These are phyloP conservation scores for Dasyornis broadbenti DNA, from an alignment of 2,113 vertebrate genomes.

Conservation along the genomic window DNA sequence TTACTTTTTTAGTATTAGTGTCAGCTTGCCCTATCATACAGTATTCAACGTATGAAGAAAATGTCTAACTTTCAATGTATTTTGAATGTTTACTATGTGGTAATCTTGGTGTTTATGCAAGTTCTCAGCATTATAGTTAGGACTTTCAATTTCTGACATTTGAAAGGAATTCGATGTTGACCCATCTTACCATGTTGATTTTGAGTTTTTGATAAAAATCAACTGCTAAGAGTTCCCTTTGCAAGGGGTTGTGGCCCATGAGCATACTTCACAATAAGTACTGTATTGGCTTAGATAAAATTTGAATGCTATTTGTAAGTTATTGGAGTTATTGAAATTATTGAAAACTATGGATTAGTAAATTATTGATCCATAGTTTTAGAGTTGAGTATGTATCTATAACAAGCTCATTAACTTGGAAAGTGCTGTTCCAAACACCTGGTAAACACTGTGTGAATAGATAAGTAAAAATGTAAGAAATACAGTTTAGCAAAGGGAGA, in stretches of 20 bases:
- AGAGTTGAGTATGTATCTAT: not conserved
- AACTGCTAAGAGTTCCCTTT: not conserved
- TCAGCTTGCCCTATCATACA: not conserved
- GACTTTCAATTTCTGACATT: not conserved
- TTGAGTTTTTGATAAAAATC: not conserved
- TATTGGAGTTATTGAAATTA: no score
- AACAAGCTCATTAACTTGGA: not conserved
- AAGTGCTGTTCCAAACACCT: not conserved
- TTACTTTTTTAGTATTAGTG: not conserved
- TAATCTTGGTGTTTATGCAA: not conserved
- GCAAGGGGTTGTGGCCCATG: not conserved
- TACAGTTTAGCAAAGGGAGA: not conserved
- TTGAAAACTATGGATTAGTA: not conserved
- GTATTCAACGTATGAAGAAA: not conserved
- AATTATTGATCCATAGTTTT: not conserved
- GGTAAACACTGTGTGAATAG: not conserved
- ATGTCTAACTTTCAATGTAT: not conserved
- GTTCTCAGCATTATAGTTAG: not conserved
- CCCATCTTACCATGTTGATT: not conserved
- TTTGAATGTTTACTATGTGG: not conserved
- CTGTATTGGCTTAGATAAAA: not conserved
- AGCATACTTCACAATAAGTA: not conserved
- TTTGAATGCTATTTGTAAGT: not conserved
- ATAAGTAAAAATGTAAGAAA: not conserved
- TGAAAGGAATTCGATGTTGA: not conserved